phyloP scores from a whole-genome alignment of 2,113 vertebrate species.

The Oostethus manadensis region DNA sequence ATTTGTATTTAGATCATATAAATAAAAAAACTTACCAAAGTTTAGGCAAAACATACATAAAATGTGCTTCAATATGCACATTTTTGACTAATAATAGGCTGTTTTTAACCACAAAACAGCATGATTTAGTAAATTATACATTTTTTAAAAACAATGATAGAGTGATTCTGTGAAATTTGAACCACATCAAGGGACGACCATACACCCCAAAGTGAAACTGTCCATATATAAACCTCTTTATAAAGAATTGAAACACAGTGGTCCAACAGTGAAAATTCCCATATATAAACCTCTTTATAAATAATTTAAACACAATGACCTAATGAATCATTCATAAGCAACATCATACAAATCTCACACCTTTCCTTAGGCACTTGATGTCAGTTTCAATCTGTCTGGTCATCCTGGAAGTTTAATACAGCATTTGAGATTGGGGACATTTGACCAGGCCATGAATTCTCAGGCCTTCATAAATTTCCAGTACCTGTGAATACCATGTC shows the following conservation, averaged over 20 bases:
- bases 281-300: background rate
- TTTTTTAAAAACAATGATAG: too few relatives aligned
- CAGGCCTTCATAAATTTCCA: constrained; percentile 37
- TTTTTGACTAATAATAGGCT: too few relatives aligned
- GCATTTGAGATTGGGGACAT: constrained; percentile 33
- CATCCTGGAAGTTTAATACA: constrained; percentile 13
- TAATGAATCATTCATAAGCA: constrained; percentile 30
- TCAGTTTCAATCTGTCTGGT: constrained; percentile 17
- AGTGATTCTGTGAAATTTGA: too few relatives aligned
- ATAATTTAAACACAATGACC: background rate
- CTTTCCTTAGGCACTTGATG: constrained; percentile 27
- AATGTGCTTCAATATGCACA: too few relatives aligned
- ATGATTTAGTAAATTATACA: too few relatives aligned
- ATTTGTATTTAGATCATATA: too few relatives aligned
- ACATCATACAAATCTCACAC: constrained; percentile 17
- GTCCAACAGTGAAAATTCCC: background rate
- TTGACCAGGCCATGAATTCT: constrained; percentile 49
- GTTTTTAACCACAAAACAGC: too few relatives aligned
- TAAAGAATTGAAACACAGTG: too few relatives aligned
- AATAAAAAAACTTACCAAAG: too few relatives aligned
- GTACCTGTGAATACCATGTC: constrained; percentile 57
- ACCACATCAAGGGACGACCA: too few relatives aligned
- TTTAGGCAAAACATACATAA: too few relatives aligned
- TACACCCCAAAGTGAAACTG: background rate
- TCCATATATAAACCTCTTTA: background rate